Base-by-base conservation (phyloP, 30 jellyfish, hydroid and myxozoan species). In the Aurelia sp. region DNA sequence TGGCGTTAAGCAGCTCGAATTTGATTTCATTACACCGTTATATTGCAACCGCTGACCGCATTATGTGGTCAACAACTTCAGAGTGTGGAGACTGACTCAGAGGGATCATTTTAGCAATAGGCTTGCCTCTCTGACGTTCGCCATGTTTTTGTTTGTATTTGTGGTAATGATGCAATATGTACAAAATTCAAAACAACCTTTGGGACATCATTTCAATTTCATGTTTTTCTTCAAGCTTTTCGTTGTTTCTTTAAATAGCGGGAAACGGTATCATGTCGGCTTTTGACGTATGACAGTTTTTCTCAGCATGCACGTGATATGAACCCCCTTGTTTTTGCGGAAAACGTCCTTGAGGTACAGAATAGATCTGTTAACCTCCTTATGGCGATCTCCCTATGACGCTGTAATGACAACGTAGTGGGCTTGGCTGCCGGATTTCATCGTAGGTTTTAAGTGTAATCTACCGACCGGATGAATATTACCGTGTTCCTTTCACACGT, bases 171-270 rank as follows among this genome's bases (percentile, higher is more conserved):
- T 84, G 82, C 53, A 72, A 63, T 67, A 58, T 57, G 35, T 40
- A 35, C 31, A 53, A 70, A 13, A 40, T 60, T 63, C 51, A 84
- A 84, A 84, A 19, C 87, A 51, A 75, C 78, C 15, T 9, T 5
- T 44, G 16, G 55, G 55, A 44, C 55, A 44, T 5, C 16, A 44
- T 44, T 44, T 44, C 55, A 44, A 44, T 44, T 44, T 44, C 55
- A 44, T 44, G 15, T 44, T 50, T 33, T n/a, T 74, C 59, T 31
- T 11, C 19, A 35, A 50, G 60, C 70, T n/a, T 50, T 21, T 40
- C 17, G 80, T 84, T 84, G 93, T 84, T 72, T 63, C 62, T 81
- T 84, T 74, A 84, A 84, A 72, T 77, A 74, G 88, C 93, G 84
- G 81, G 85, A 84, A 84, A 66, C 48, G 63, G 84, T 31, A 47